Base-by-base conservation (phyloP, 2,113 vertebrate species). In the Clinocottus analis region DNA sequence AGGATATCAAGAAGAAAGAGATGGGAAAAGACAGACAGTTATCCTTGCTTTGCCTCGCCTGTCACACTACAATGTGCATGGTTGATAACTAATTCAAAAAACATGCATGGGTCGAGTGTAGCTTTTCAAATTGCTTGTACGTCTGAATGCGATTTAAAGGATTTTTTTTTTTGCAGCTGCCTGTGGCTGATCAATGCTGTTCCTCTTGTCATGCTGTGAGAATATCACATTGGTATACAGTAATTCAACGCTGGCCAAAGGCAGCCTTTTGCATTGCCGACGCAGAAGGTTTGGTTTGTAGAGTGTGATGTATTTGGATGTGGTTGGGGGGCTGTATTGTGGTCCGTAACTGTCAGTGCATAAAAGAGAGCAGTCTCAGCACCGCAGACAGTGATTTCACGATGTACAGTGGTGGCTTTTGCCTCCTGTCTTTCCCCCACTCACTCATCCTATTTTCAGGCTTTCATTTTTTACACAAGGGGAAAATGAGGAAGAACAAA, bases 381-480 rank as follows among this genome's bases (percentile, higher is more conserved):
- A 33, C 86, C 17, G 78, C 82, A 87, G 87, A 87, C 81, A 79
- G 75, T 25, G 74, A 90, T 89, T 85, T 75, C 84, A 86, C 75
- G 21, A 89, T 72, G 85, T 85, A 64, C 90, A 84, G 77, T 64
- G 35, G 69, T 80, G 78, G 77, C 80, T 72, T 87, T 71, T 74
- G 64, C 82, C 80, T 82, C 76, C 77, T 79, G 56, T 71, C 72
- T 81, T 75, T 58, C 17, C n/a, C 70, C 68, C 70, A 39, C 71
- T 85, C 80, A 79, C 86, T 91, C 90, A 87, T 87, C 89, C 87
- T 87, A 90, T 93, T 93, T 89, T 87, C 86, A 84, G 89, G 79
- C 89, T 92, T 93, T 91, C 75, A 82, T 93, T 92, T 93, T 93
- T 93, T 94, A 92, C 90, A 94, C 93, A 90, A 88, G 91, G 90